Conservation (phyloP, 2,797 vertebrate genomes). For the Columba guinea region DNA sequence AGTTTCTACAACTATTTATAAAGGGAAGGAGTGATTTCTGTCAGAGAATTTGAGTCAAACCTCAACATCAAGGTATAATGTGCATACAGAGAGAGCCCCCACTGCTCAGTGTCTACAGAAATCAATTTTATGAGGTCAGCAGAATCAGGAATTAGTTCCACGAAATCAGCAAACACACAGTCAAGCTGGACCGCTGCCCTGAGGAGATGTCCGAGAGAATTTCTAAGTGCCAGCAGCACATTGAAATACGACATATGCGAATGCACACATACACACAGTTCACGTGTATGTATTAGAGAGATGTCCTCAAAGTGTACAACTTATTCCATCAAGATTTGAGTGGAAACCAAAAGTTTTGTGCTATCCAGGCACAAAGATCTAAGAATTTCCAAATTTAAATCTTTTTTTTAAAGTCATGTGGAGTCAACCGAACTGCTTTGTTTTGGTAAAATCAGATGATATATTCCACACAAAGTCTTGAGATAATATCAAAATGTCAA, state of each 20-base stretch:
- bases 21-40: neutral
- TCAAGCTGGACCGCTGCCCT: neutral
- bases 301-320: neutral
- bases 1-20: neutral
- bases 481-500: conserved; percentile 60
- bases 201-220: neutral
- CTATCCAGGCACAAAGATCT: neutral
- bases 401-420: neutral
- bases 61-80: neutral
- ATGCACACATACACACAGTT: neutral
- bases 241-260: neutral
- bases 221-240: neutral
- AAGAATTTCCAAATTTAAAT: neutral
- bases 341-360: neutral
- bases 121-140: neutral
- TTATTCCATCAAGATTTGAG: neutral
- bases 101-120: neutral
- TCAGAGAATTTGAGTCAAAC: neutral
- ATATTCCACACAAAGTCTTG: conserved; percentile 48
- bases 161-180: neutral
- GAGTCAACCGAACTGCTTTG: conserved; percentile 16
- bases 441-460: conserved; percentile 58
- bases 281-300: neutral
- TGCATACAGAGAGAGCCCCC: neutral
- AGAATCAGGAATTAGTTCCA: neutral